A percentile compares a stretch with the other conserved stretches of the same genome.
Conservation (phyloP, 2,113 vertebrate genomes). For the Clarias batrachus region DNA sequence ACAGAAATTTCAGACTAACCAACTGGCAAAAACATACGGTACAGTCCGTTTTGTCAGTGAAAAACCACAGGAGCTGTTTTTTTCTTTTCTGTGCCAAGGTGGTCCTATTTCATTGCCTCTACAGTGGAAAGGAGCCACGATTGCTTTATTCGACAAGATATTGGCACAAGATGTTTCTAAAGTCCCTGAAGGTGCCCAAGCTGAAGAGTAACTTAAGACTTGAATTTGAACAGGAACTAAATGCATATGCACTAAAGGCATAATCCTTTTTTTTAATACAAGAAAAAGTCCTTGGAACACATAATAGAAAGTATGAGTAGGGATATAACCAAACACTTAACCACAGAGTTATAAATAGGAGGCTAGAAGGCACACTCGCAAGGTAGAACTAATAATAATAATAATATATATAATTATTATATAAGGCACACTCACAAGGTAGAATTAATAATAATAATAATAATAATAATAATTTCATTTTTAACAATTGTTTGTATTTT, state of each 20-base stretch:
- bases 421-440: too few relatives aligned
- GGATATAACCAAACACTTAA: not conserved
- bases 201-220: not conserved
- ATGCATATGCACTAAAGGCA: not conserved
- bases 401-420: too few relatives aligned
- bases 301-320: not conserved
- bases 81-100: conserved; percentile 2
- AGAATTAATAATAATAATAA: too few relatives aligned
- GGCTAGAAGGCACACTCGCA: not conserved
- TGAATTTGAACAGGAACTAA: not conserved
- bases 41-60: not conserved
- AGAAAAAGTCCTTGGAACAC: not conserved
- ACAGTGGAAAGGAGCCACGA: not conserved
- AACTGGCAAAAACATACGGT: not conserved
- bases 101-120: not conserved
- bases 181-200: not conserved
- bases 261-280: too few relatives aligned
- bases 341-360: not conserved
- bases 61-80: not conserved
- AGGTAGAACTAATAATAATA: not conserved
- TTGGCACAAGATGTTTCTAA: not conserved
- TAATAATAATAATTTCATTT: too few relatives aligned
- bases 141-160: not conserved
- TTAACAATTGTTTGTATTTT: too few relatives aligned
- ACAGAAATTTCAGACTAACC: not conserved